Evolutionary conservation across 2,797 vertebrate genomes (phyloP).

Genomic region (Chloroceryle inda): DNA sequence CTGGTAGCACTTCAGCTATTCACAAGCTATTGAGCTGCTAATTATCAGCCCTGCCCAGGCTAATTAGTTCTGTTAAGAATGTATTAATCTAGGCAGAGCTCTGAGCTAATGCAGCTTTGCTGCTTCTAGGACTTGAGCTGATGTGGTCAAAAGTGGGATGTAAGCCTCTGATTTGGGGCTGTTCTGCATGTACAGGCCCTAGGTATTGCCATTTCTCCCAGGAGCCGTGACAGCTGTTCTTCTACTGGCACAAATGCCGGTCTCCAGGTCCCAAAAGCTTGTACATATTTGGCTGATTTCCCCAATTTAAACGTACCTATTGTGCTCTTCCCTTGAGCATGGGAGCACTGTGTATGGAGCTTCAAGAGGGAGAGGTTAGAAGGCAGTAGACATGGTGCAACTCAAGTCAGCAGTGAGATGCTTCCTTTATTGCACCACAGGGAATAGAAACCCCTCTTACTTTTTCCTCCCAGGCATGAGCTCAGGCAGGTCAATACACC

Average conservation of each 20-base stretch:
- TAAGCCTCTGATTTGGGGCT: background rate
- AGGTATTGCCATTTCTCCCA: background rate
- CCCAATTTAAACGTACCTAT: background rate
- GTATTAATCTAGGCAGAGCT: background rate
- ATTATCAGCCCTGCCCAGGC: constrained; percentile 5
- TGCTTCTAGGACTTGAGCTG: background rate
- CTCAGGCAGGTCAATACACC: background rate
- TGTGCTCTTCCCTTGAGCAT: fast-evolving
- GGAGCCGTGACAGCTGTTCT: background rate
- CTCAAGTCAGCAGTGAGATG: background rate
- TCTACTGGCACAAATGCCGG: background rate
- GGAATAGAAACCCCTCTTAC: background rate
- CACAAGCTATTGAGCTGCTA: constrained; percentile 47
- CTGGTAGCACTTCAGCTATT: constrained; percentile 32
- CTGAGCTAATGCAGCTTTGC: background rate
- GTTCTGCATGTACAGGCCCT: background rate
- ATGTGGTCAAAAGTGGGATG: background rate
- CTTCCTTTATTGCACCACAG: background rate
- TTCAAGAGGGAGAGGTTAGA: background rate
- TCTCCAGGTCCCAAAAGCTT: background rate
- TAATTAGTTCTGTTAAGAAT: constrained; percentile 51
- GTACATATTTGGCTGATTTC: background rate
- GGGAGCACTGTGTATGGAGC: background rate
- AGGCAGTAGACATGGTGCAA: background rate
- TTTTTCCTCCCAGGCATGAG: background rate